These are phyloP conservation scores for Cephus rjabovi DNA, from an alignment of 2,888 invertebrate genomes.

Conservation along the genomic window DNA sequence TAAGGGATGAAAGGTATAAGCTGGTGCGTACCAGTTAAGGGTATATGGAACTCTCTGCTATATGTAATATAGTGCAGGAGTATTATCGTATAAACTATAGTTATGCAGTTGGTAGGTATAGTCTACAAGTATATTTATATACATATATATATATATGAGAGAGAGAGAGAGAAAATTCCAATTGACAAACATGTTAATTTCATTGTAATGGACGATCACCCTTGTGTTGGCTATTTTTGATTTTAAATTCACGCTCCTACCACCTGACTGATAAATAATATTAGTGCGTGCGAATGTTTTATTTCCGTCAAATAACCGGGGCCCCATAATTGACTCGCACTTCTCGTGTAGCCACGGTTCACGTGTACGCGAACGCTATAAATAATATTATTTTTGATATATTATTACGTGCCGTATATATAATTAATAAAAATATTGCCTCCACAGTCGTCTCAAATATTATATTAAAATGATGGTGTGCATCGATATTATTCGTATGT, in stretches of 20 bases:
- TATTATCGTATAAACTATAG: not conserved
- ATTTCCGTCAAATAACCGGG: conserved; percentile 35
- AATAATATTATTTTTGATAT: not conserved
- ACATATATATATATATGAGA: not conserved
- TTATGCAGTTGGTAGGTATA: not conserved
- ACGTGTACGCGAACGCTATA: not conserved
- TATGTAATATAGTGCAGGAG: not conserved
- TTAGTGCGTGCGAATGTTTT: conserved; percentile 33
- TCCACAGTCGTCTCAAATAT: not conserved
- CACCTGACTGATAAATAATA: conserved; percentile 42
- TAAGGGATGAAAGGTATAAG: conserved; percentile 5
- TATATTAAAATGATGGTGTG: too few species aligned
- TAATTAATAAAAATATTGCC: too few species aligned
- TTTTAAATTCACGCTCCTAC: conserved; percentile 32
- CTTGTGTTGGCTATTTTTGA: conserved; percentile 29
- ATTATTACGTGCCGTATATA: not conserved
- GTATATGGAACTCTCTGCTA: conserved; percentile 14
- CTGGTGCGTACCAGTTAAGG: conserved; percentile 27
- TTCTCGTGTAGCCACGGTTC: not conserved
- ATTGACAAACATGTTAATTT: conserved; percentile 44
- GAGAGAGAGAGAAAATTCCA: not conserved
- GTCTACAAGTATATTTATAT: not conserved
- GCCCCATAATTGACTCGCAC: not conserved
- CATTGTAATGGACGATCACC: conserved; percentile 36
- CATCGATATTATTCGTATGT: too few species aligned